These are phyloP conservation scores for Nesometra sesokonis DNA, from an alignment of 35 echinoderm and acorn worm genomes.

Conservation along the genomic window DNA sequence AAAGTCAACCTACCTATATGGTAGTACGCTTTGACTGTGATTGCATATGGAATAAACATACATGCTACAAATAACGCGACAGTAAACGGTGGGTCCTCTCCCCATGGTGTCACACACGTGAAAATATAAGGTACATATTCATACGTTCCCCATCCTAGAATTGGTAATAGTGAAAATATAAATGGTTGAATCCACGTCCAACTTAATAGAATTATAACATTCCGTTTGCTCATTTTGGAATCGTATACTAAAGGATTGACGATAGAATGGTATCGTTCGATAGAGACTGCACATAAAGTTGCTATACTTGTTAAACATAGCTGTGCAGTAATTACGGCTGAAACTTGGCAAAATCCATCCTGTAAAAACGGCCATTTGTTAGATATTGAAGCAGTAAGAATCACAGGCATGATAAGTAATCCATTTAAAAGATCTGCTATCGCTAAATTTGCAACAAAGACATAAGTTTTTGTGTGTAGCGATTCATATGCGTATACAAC, in stretches of 20 bases:
- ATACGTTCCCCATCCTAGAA: conserved; percentile 52
- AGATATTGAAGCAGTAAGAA: conserved; percentile 33
- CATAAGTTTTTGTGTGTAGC: conserved; percentile 48
- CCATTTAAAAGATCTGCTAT: conserved; percentile 58
- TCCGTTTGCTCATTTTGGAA: neutral
- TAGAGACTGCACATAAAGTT: conserved; percentile 49
- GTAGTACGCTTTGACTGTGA: conserved; percentile 54
- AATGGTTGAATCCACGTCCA: conserved; percentile 58
- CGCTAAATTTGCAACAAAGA: conserved; percentile 69
- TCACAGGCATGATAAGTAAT: conserved; percentile 27
- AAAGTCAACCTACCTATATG: conserved; percentile 31
- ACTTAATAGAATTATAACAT: conserved; percentile 14
- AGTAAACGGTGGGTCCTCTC: conserved; percentile 19
- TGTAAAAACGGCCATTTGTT: conserved; percentile 32
- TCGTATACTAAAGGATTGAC: conserved; percentile 50
- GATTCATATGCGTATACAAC: conserved; percentile 28
- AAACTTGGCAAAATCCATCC: conserved; percentile 18
- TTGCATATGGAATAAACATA: conserved; percentile 22
- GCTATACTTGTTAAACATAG: conserved; percentile 41
- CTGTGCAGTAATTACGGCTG: conserved; percentile 7
- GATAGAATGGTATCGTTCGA: conserved; percentile 64
- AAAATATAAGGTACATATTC: conserved; percentile 33
- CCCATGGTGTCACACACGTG: conserved; percentile 56
- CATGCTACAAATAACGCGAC: neutral
- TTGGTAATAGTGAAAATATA: conserved; percentile 26